Conservation (phyloP, 2,113 vertebrate genomes). For the Ranitomeya variabilis region DNA sequence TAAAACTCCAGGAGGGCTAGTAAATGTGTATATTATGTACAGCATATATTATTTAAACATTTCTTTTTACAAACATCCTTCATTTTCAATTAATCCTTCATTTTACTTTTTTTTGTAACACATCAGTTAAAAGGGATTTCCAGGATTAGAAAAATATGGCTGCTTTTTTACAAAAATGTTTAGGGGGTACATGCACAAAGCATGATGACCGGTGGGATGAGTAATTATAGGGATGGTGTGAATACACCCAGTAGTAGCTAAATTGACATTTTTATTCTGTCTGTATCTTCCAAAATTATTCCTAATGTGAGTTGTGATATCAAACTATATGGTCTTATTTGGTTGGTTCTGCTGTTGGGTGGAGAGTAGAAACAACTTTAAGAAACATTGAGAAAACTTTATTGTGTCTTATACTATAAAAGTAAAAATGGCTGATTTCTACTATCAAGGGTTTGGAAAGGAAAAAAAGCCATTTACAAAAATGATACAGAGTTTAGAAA, state of each 20-base stretch:
- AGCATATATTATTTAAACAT: neutral
- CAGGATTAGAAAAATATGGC: neutral
- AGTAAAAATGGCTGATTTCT: neutral
- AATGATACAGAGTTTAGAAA: neutral
- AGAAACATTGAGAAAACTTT: neutral
- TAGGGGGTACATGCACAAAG: neutral
- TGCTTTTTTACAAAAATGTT: neutral
- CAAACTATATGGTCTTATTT: neutral
- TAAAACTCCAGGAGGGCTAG: neutral
- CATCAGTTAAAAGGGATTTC: neutral
- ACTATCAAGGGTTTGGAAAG: neutral
- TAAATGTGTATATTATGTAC: neutral
- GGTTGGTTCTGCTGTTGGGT: neutral
- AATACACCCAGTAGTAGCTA: neutral
- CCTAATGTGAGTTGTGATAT: neutral
- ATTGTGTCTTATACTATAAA: neutral
- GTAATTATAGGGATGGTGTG: neutral
- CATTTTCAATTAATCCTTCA: neutral
- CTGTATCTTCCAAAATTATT: neutral
- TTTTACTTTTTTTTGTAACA: neutral
- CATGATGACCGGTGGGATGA: neutral
- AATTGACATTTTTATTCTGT: neutral
- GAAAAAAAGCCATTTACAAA: neutral
- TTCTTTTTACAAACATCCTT: conserved; percentile 21
- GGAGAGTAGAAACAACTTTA: neutral